Evolutionary conservation across 1,140 invertebrate species (phyloP), one percentile per base, ranked within the genome.

Genomic region (Lysiphlebus fabarum): DNA sequence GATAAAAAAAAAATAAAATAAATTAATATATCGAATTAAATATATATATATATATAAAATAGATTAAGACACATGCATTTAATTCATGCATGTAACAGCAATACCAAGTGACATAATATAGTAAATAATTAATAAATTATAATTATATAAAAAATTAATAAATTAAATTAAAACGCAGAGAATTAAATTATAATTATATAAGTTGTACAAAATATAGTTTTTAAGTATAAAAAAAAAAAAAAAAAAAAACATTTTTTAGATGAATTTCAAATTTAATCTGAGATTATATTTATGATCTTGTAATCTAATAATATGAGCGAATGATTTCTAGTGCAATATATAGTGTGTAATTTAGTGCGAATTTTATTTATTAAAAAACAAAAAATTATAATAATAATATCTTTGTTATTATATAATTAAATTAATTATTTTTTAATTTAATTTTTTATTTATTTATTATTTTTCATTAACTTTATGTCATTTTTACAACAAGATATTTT

Each of bases 191-290:
- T 67, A 69, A 76, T 76, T 78, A 70, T 78, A 70, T 75, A 72
- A 77, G 72, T 69, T 78, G 76, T 78, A 78, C 63, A 78, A 77
- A n/a, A 78, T 67, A 62, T 76, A 70, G 68, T 70, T 64, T 77
- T 26, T 26, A 26, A 26, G 17, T 26, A 26, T 2, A 26, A 26
- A 26, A 26, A 26, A 26, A 26, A 77, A 76, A 26, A 26, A 26
- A 26, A 26, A 26, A 26, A 26, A 77, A 76, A 72, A 77, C 33
- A 78, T 78, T 77, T 78, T 77, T 67, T 77, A 79, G 74, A 65
- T 58, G 66, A 67, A 68, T 74, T 67, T 68, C 40, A 55, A 36
- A n/a, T 51, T 12, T 71, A 75, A 68, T 71, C 64, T 71, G 57
- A 53, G 49, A 51, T 68, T 56, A 55, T 58, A 43, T 53, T 50